A percentile compares a stretch with the other conserved stretches of the same genome.
These are phyloP conservation scores for Pomatostomus ruficeps DNA, from an alignment of 2,113 vertebrate species.

Conservation along the genomic window DNA sequence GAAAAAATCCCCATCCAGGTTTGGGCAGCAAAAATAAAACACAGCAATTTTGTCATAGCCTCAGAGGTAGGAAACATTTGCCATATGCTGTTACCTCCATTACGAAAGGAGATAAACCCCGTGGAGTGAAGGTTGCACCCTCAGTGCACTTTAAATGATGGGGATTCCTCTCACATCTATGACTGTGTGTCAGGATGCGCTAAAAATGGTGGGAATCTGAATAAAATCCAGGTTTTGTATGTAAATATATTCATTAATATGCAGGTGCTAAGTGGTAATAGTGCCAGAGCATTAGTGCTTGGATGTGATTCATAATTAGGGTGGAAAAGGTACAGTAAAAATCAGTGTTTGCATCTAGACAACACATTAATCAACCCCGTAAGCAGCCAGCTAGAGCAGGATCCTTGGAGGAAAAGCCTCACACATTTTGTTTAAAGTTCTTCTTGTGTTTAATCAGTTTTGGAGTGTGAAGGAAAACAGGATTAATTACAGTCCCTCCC, in stretches of 20 bases:
- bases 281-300: neutral
- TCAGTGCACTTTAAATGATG: neutral
- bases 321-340: neutral
- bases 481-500: constrained; percentile 50
- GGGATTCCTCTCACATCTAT: neutral
- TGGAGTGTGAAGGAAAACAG: constrained; percentile 17
- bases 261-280: neutral
- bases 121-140: neutral
- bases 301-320: neutral
- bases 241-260: neutral
- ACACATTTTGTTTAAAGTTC: constrained; percentile 37
- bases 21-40: neutral
- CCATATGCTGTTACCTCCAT: neutral
- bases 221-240: neutral
- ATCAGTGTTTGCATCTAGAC: neutral
- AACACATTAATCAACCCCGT: constrained; percentile 14
- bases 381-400: neutral
- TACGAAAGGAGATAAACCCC: neutral
- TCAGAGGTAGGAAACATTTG: neutral
- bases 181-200: neutral
- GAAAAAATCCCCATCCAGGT: neutral
- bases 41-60: neutral
- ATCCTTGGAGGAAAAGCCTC: constrained; percentile 34
- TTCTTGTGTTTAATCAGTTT: constrained; percentile 50
- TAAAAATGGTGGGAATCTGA: neutral